phyloP scores from a whole-genome alignment of 1,140 invertebrate genomes.

The Sipha flava region DNA sequence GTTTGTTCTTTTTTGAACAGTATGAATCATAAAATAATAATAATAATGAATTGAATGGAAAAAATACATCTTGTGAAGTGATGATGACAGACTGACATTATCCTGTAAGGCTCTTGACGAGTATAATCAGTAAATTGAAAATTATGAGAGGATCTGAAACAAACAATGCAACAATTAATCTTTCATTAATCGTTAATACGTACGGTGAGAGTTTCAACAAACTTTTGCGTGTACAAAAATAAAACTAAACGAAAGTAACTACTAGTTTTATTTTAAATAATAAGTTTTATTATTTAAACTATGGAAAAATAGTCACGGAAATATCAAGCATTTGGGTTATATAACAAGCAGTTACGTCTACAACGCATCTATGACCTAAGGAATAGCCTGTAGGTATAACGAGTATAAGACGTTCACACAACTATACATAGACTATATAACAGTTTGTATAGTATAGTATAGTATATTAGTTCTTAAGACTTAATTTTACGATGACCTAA shows the following conservation, averaged over 20 bases:
- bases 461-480: background rate
- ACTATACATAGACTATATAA: background rate
- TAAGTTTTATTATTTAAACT: too few species aligned
- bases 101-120: constrained; percentile 71
- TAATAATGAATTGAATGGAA: background rate
- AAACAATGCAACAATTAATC: too few species aligned
- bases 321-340: background rate
- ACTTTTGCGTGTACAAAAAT: background rate
- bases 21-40: too few species aligned
- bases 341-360: constrained; percentile 8
- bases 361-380: constrained; percentile 15
- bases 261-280: background rate
- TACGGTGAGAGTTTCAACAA: too few species aligned
- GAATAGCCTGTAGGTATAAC: too few species aligned
- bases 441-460: background rate
- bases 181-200: background rate
- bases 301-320: constrained; percentile 11
- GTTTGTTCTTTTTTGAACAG: too few species aligned
- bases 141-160: constrained; percentile 54
- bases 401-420: constrained; percentile 23
- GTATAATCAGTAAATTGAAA: constrained; percentile 69
- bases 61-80: too few species aligned
- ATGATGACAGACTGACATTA: too few species aligned
- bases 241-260: background rate
- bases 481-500: constrained; percentile 14